Percentiles rank a stretch among this genome's conserved stretches.
Evolutionary conservation across 2,113 vertebrate genomes (phyloP).

Genomic region (Periophthalmodon schlosseri): DNA sequence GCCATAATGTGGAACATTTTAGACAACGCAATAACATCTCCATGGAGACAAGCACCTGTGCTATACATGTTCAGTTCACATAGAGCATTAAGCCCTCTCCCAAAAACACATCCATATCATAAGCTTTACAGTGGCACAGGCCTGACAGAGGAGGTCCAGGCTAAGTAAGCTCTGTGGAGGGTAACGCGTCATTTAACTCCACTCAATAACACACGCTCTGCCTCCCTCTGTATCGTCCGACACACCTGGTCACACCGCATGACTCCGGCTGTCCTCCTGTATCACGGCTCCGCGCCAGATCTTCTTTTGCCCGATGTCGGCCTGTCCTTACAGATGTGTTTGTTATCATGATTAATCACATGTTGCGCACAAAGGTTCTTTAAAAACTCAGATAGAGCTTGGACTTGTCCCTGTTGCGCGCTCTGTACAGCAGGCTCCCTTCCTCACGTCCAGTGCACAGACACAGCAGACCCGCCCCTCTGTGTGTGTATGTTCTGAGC

Average conservation of each 20-base stretch:
- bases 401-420: too few species aligned
- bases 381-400: too few species aligned
- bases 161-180: slow-evolving; percentile 53
- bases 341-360: too few species aligned
- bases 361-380: too few species aligned
- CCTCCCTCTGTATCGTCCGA: slow-evolving; percentile 23
- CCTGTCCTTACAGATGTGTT: slow-evolving; percentile 75
- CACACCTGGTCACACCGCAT: slow-evolving; percentile 67
- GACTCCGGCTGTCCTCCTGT: slow-evolving; percentile 53
- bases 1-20: too few species aligned
- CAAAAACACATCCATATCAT: background rate
- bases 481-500: too few species aligned
- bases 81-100: background rate
- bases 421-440: too few species aligned
- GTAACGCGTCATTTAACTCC: slow-evolving; percentile 66
- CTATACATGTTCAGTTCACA: too few species aligned
- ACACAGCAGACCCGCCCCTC: too few species aligned
- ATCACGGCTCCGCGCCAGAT: slow-evolving; percentile 23
- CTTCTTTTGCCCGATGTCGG: slow-evolving; percentile 60
- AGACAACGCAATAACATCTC: too few species aligned
- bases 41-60: too few species aligned
- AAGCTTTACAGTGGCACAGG: slow-evolving; percentile 11
- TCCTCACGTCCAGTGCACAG: too few species aligned
- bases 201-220: slow-evolving; percentile 66
- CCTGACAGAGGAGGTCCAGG: slow-evolving; percentile 33